These are phyloP conservation scores for Tympanuchus pallidicinctus DNA, from an alignment of 2,113 vertebrate species.

Conservation along the genomic window DNA sequence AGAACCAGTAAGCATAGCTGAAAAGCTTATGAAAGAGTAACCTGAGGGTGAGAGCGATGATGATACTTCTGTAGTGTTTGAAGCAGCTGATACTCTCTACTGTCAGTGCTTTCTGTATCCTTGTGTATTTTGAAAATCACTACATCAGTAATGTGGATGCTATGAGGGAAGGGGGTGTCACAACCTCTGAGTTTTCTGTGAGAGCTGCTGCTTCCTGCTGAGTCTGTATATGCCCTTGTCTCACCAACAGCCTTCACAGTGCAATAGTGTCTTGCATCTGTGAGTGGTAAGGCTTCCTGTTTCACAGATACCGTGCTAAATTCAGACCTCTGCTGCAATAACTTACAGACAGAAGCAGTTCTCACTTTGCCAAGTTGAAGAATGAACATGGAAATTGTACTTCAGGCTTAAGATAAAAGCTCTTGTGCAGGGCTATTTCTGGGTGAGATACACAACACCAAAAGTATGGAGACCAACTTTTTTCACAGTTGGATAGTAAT, in stretches of 20 bases:
- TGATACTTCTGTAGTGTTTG: background rate
- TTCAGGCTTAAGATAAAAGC: background rate
- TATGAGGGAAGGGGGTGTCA: background rate
- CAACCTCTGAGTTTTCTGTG: background rate
- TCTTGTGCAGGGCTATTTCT: background rate
- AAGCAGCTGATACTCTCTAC: background rate
- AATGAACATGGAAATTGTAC: background rate
- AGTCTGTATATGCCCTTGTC: background rate
- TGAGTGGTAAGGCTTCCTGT: background rate
- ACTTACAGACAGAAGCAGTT: background rate
- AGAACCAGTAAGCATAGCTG: background rate
- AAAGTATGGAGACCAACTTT: background rate
- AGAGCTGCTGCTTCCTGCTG: background rate
- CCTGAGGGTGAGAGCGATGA: background rate
- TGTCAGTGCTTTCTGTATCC: background rate
- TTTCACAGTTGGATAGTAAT: background rate
- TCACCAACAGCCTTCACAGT: background rate
- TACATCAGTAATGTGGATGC: background rate
- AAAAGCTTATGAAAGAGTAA: background rate
- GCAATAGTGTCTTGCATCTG: background rate
- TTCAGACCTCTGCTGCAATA: background rate
- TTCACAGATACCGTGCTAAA: background rate
- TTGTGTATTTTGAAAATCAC: background rate
- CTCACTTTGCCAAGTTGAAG: background rate
- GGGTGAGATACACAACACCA: background rate